Base-by-base conservation (phyloP, 2,888 invertebrate genomes). In the Drosophila rellima region DNA sequence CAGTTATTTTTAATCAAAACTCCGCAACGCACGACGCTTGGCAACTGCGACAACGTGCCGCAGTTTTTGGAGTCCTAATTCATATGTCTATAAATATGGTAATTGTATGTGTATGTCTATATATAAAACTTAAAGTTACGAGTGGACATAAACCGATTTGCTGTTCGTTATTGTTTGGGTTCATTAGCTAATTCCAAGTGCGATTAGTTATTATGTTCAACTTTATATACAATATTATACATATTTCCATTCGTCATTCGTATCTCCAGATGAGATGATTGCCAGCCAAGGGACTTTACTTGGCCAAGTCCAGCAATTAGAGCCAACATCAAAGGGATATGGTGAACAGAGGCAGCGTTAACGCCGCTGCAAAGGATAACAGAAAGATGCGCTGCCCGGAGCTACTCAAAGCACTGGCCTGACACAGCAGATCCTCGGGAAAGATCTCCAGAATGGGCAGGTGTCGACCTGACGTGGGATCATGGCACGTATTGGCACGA, bases 321-420 rank as follows among this genome's bases (percentile, higher is more conserved):
- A 51, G 77, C 71, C 74, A 82, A 80, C 80, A 91, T 88, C 92
- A 92, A 88, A 92, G 92, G 44, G 90, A 89, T 63, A 82, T 90
- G 52, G 81, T 80, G 59, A 89, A 90, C 15, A 91, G 82, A 0
- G 92, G 75, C 56, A 92, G 78, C 78, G 91, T 74, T 26, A 91
- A 64, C 70, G 91, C 90, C 62, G 88, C 88, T 61, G 84, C 87
- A 66, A 91, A 92, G 23, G 92, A 92, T 23, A 92, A 71, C 33
- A 92, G 82, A 66, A 92, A 92, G 33, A 92, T 73, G 15, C 91
- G 91, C 52, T 91, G 94, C 77, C 92, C 91, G n/a, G 94, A 94
- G 80, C 95, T 94, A 84, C 97, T 97, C 64, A 97, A 94, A 0
- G 97, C 97, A 89, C 96, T 96, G 55, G 97, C 97, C 92, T 97